Percentiles rank a stretch among this genome's conserved stretches.
These are phyloP conservation scores for Falco peregrinus DNA, from an alignment of 2,797 vertebrate species.

Conservation along the genomic window DNA sequence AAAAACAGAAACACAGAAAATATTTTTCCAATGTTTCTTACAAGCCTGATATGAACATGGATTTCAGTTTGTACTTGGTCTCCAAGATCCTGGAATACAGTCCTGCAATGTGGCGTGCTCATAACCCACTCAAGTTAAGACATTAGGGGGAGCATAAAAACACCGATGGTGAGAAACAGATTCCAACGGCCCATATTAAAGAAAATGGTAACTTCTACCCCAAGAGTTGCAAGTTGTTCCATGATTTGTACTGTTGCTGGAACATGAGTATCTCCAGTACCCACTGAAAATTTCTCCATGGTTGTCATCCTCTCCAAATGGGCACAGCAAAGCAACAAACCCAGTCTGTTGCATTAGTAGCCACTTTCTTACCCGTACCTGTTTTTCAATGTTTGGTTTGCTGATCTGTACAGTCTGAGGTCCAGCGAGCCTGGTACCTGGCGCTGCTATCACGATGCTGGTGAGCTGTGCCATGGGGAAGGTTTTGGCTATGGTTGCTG, in stretches of 20 bases:
- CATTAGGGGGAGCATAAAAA: slow-evolving; percentile 64
- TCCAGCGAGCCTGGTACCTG: slow-evolving; percentile 83
- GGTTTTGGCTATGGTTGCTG: slow-evolving; percentile 86
- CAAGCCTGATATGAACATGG: neutral
- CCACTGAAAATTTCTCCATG: neutral
- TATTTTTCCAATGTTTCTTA: neutral
- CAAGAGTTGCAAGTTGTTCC: neutral
- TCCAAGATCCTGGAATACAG: neutral
- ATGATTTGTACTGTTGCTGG: neutral
- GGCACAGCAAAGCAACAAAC: neutral
- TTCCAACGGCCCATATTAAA: neutral
- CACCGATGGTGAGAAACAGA: neutral
- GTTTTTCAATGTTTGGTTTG: slow-evolving; percentile 90
- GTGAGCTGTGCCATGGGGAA: slow-evolving; percentile 87
- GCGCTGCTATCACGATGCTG: slow-evolving; percentile 95
- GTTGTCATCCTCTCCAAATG: neutral
- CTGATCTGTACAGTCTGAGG: slow-evolving; percentile 93
- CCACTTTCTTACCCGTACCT: slow-evolving; percentile 77
- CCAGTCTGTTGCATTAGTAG: neutral
- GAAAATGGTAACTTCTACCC: slow-evolving; percentile 13
- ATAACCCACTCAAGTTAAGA: neutral
- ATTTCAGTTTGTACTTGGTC: slow-evolving; percentile 14
- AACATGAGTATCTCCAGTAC: neutral
- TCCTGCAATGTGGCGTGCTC: neutral
- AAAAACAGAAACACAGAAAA: neutral